Percentiles rank a stretch among this genome's conserved stretches.
phyloP scores from a whole-genome alignment of 2,113 vertebrate genomes.

The Rutilus rutilus region DNA sequence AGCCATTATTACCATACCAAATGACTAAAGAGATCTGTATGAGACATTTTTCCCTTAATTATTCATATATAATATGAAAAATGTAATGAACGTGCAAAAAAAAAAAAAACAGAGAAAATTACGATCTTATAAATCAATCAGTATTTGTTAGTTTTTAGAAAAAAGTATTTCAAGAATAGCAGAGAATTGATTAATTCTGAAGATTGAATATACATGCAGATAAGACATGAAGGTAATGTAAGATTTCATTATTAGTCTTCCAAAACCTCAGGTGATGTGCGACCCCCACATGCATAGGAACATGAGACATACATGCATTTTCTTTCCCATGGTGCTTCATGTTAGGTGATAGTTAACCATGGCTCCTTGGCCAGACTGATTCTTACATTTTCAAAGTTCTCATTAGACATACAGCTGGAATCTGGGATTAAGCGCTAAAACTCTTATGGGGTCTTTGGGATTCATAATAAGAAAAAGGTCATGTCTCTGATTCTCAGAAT shows the following conservation, averaged over 20 bases:
- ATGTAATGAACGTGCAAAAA: neutral
- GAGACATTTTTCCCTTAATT: neutral
- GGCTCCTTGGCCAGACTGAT: neutral
- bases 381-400: conserved; percentile 6
- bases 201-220: neutral
- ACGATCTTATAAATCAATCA: neutral
- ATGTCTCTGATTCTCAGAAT: conserved; percentile 4
- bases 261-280: neutral
- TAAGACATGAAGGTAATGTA: neutral
- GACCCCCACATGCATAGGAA: neutral
- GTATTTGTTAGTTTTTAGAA: neutral
- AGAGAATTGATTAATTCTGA: neutral
- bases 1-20: neutral
- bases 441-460: conserved; percentile 1
- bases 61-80: neutral
- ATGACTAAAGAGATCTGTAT: neutral
- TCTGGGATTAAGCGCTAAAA: conserved; percentile 3
- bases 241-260: neutral
- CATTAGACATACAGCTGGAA: neutral
- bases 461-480: conserved; percentile 11
- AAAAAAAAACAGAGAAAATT: neutral
- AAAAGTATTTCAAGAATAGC: neutral
- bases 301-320: neutral
- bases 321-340: neutral
- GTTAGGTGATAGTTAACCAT: neutral